Conservation (phyloP, 1,140 invertebrate genomes). For the Apis cerana region DNA sequence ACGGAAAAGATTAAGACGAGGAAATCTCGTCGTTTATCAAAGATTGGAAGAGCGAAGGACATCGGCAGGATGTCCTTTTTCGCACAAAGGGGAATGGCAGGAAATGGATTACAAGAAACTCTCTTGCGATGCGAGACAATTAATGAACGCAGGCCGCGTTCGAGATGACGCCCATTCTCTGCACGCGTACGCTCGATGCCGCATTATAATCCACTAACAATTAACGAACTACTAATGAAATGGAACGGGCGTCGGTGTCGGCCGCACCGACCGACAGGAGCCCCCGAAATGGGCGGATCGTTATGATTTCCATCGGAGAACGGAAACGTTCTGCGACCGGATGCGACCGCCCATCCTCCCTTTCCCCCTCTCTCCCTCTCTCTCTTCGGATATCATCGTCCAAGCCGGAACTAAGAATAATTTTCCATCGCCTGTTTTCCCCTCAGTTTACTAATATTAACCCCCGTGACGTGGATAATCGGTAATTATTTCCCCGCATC, state of each 20-base stretch:
- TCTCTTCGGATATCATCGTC: background rate
- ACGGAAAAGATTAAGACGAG: background rate
- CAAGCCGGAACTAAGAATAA: slow-evolving; percentile 25
- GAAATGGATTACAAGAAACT: background rate
- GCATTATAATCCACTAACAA: slow-evolving; percentile 65
- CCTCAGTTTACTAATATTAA: background rate
- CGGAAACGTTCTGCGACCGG: slow-evolving; percentile 32
- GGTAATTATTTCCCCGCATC: background rate
- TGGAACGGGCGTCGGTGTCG: slow-evolving; percentile 27
- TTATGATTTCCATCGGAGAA: slow-evolving; percentile 34
- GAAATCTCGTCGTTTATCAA: no score
- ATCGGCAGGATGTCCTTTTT: no score
- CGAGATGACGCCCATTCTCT: slow-evolving; percentile 3
- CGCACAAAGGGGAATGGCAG: no score
- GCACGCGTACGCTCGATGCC: slow-evolving; percentile 10
- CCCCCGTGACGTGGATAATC: background rate
- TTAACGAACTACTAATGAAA: slow-evolving; percentile 64
- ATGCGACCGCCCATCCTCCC: background rate
- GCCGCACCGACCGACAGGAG: slow-evolving; percentile 1
- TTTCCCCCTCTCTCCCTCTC: no score
- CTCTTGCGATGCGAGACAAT: slow-evolving; percentile 52
- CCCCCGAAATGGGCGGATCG: slow-evolving; percentile 36
- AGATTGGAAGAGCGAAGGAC: no score
- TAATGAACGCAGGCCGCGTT: slow-evolving; percentile 36
- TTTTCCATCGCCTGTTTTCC: slow-evolving; percentile 1